A percentile compares a stretch with the other conserved stretches of the same genome.
phyloP scores from a whole-genome alignment of 2,888 invertebrate species.

The Leptinotarsa peninsularis region DNA sequence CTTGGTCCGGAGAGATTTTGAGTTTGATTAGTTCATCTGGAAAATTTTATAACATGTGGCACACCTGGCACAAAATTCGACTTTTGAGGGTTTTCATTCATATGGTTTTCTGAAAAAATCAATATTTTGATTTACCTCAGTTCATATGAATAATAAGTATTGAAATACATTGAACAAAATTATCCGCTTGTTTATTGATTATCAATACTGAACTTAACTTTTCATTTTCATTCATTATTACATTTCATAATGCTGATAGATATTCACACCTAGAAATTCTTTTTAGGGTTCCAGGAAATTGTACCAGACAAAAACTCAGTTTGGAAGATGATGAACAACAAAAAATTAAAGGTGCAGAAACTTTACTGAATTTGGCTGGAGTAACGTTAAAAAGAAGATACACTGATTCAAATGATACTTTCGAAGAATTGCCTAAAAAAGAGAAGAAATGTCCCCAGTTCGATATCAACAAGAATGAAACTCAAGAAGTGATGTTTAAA shows the following conservation, averaged over 20 bases:
- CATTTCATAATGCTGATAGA: too few relatives aligned
- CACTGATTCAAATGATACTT: slow-evolving; percentile 46
- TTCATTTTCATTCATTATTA: background rate
- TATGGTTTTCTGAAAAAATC: too few relatives aligned
- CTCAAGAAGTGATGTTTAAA: slow-evolving; percentile 56
- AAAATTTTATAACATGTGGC: too few relatives aligned
- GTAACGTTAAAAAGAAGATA: slow-evolving; percentile 61
- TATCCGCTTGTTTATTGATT: too few relatives aligned
- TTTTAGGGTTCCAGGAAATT: slow-evolving; percentile 50
- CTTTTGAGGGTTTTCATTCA: too few relatives aligned
- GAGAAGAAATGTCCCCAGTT: slow-evolving; percentile 41
- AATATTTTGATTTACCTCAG: too few relatives aligned
- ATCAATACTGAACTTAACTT: too few relatives aligned
- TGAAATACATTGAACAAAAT: too few relatives aligned
- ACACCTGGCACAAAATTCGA: too few relatives aligned
- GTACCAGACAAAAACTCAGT: slow-evolving; percentile 59
- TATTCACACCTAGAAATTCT: background rate
- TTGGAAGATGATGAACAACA: slow-evolving; percentile 76
- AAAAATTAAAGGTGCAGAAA: slow-evolving; percentile 83
- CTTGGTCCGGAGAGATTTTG: too few relatives aligned
- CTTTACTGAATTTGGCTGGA: slow-evolving; percentile 81
- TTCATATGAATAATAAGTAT: too few relatives aligned
- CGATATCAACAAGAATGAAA: slow-evolving; percentile 51
- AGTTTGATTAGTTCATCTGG: too few relatives aligned
- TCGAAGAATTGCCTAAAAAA: slow-evolving; percentile 41